Percentiles rank a stretch among this genome's conserved stretches.
These are phyloP conservation scores for Zosterops pallidus DNA, from an alignment of 2,113 vertebrate species.

Conservation along the genomic window DNA sequence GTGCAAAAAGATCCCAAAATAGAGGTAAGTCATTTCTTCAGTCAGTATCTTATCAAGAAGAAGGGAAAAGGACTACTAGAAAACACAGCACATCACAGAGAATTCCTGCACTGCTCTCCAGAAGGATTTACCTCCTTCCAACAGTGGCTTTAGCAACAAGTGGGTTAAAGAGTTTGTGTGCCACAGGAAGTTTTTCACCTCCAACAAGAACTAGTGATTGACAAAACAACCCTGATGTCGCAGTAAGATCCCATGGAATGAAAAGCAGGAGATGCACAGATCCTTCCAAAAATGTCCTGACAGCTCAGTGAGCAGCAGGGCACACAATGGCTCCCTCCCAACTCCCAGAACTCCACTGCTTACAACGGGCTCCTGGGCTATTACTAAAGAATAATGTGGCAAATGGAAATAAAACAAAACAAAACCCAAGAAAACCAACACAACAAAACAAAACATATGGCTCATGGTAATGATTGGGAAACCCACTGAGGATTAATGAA, in stretches of 20 bases:
- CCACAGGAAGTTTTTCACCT: background rate
- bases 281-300: slow-evolving; percentile 21
- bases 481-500: slow-evolving; percentile 40
- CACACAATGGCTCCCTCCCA: slow-evolving; percentile 18
- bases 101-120: background rate
- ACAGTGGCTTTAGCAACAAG: background rate
- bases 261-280: background rate
- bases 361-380: background rate
- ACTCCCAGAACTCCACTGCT: background rate
- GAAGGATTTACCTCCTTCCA: background rate
- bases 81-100: background rate
- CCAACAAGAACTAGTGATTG: background rate
- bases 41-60: background rate
- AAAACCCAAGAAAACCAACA: background rate
- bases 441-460: slow-evolving; percentile 2
- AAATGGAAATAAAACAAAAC: background rate
- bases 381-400: slow-evolving; percentile 5
- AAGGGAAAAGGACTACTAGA: background rate
- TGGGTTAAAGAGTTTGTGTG: background rate
- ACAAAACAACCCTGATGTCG: background rate
- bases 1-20: background rate
- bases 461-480: slow-evolving; percentile 5
- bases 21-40: background rate
- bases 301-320: slow-evolving; percentile 25
- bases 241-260: background rate